Evolutionary conservation across 2,888 invertebrate genomes (phyloP).

Genomic region (Phortica magna): DNA sequence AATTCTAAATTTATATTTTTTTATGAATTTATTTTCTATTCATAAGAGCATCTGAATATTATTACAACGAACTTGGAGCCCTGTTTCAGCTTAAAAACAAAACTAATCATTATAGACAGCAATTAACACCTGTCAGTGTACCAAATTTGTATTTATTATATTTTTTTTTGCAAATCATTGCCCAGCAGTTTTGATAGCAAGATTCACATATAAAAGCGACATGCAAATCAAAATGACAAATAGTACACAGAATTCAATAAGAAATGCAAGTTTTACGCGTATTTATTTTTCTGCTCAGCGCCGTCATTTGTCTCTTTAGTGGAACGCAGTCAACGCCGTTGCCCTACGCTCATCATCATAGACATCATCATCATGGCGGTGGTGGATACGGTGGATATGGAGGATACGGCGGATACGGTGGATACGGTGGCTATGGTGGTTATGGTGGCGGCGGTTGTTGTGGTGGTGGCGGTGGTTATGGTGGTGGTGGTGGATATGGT

Average conservation of each 20-base stretch:
- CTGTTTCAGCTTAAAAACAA: not conserved
- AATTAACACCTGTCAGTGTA: not conserved
- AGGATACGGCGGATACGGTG: constrained; percentile 34
- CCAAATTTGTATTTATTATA: not conserved
- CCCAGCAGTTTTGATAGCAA: not conserved
- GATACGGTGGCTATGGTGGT: constrained; percentile 36
- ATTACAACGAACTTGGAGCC: too few relatives aligned
- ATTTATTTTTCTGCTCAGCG: not conserved
- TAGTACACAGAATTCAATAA: constrained; percentile 4
- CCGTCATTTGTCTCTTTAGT: constrained; percentile 33
- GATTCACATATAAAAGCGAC: constrained; percentile 18
- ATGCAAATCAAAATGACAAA: not conserved
- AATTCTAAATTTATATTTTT: too few relatives aligned
- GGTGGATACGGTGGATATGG: constrained; percentile 23
- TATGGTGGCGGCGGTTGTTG: constrained; percentile 13
- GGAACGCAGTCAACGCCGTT: constrained; percentile 38
- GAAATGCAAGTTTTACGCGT: constrained; percentile 48
- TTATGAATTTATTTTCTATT: too few relatives aligned
- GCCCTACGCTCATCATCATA: constrained; percentile 39
- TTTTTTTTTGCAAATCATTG: constrained; percentile 30
- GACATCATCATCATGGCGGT: constrained; percentile 40
- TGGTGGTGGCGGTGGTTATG: not conserved
- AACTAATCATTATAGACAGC: not conserved
- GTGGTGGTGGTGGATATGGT: constrained; percentile 15
- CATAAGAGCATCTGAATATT: too few relatives aligned